Evolutionary conservation across 2,113 vertebrate species (phyloP), one percentile per base, ranked within the genome.

Genomic region (Morone chrysops): DNA sequence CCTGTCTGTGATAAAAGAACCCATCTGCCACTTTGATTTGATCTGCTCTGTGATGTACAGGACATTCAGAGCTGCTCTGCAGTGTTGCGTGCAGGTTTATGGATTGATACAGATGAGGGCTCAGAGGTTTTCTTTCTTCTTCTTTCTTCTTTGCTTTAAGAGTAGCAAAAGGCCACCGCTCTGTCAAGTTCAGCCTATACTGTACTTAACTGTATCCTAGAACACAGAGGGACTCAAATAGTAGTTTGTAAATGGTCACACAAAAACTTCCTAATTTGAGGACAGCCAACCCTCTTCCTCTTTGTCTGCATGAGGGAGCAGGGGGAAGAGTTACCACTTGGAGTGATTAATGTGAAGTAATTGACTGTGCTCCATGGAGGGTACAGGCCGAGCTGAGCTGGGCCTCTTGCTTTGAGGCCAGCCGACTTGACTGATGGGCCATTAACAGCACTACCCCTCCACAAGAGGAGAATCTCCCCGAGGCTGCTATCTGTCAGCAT

Each of bases 331-430:
- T 70, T 86, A 66, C 79, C 69, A 60, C 83, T 78, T 4, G 65
- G 69, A 54, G 61, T 86, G 89, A 93, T 89, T 92, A 84, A 93
- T 91, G 90, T 87, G 89, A 87, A 71, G 76, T 94, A 91, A 92
- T 90, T 90, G 89, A 89, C 41, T 80, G 91, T 71, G 73, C 70
- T 80, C 62, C 78, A 12, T 62, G 75, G 65, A 60, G 63, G 6
- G 67, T 8, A 22, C 83, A 57, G 70, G 76, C 72, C 6, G 59
- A 80, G 84, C 8, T 1, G 77, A 80, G 85, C 76, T 20, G 83
- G 89, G 84, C 85, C 87, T 81, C 85, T 88, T 72, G 68, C 83
- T 91, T 79, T 86, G 82, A 86, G 86, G 83, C 70, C 77, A n/a
- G 51, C 69, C 45, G 56, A 87, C 81, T 74, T 88, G 85, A 94